A percentile compares a stretch with the other conserved stretches of the same genome.
These are phyloP conservation scores for Gorsachius magnificus DNA, from an alignment of 2,797 vertebrate species.

Conservation along the genomic window DNA sequence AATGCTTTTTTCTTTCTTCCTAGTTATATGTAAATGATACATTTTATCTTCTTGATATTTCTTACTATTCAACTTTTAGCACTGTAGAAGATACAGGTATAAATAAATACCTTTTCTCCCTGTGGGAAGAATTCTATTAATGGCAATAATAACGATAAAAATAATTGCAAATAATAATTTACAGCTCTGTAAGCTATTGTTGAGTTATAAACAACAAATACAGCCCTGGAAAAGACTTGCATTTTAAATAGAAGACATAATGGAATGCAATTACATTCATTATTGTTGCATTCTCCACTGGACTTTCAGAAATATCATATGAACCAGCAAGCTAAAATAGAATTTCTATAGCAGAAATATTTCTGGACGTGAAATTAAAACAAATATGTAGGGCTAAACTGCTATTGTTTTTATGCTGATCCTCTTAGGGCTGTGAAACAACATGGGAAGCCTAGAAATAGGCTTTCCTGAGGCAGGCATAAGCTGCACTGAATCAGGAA, in stretches of 20 bases:
- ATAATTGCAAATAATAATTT: neutral
- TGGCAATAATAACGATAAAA: neutral
- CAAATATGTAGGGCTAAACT: neutral
- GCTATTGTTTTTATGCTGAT: neutral
- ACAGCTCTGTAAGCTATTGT: neutral
- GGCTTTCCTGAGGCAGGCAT: neutral
- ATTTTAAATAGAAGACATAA: neutral
- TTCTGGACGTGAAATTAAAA: neutral
- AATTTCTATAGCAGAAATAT: neutral
- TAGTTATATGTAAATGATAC: neutral
- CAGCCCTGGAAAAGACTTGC: neutral
- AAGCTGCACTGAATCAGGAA: neutral
- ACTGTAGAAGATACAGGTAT: neutral
- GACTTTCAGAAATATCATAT: neutral
- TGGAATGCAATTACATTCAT: neutral
- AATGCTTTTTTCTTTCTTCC: neutral
- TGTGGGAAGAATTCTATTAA: neutral
- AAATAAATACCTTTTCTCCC: neutral
- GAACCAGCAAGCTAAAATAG: neutral
- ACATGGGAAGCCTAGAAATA: neutral
- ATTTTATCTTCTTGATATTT: neutral
- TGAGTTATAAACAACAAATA: neutral
- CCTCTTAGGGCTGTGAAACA: neutral
- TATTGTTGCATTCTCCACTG: neutral
- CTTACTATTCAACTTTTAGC: neutral